A percentile compares a stretch with the other conserved stretches of the same genome.
Evolutionary conservation across 2,888 invertebrate species (phyloP).

Genomic region (Phania funesta): DNA sequence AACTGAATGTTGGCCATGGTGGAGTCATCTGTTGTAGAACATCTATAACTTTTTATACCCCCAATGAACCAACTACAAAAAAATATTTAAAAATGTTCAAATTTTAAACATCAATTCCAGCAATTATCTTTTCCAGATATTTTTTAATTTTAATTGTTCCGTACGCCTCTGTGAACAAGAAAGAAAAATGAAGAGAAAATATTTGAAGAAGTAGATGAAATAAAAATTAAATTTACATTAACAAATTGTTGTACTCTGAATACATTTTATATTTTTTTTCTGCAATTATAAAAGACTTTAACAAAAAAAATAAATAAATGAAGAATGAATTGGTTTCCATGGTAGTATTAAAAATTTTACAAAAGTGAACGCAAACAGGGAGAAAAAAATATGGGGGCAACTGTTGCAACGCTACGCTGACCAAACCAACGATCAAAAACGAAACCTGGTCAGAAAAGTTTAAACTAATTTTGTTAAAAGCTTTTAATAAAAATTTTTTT

Average conservation of each 20-base stretch:
- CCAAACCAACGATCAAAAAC: slow-evolving; percentile 77
- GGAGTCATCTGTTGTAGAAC: too few species aligned
- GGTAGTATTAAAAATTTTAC: slow-evolving; percentile 33
- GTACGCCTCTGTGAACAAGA: background rate
- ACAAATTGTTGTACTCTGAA: slow-evolving; percentile 57
- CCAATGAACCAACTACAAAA: too few species aligned
- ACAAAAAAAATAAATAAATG: background rate
- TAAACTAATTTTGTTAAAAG: slow-evolving; percentile 80
- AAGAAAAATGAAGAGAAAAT: too few species aligned
- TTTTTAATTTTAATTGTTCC: too few species aligned
- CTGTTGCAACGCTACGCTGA: slow-evolving; percentile 77
- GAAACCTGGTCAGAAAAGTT: slow-evolving; percentile 79
- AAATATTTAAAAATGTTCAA: too few species aligned
- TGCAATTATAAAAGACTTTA: slow-evolving; percentile 61
- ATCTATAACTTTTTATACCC: too few species aligned
- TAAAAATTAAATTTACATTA: slow-evolving; percentile 56
- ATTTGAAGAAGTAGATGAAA: slow-evolving; percentile 21
- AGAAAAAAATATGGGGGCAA: slow-evolving; percentile 54
- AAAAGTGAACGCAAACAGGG: slow-evolving; percentile 6
- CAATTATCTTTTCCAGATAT: too few species aligned
- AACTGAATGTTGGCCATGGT: too few species aligned
- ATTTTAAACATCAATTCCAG: too few species aligned
- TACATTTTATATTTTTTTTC: slow-evolving; percentile 38
- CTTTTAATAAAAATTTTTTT: slow-evolving; percentile 70
- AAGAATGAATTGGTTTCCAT: slow-evolving; percentile 37